Evolutionary conservation across 2,888 invertebrate genomes (phyloP).

Genomic region (Cryptophagus acutangulus): DNA sequence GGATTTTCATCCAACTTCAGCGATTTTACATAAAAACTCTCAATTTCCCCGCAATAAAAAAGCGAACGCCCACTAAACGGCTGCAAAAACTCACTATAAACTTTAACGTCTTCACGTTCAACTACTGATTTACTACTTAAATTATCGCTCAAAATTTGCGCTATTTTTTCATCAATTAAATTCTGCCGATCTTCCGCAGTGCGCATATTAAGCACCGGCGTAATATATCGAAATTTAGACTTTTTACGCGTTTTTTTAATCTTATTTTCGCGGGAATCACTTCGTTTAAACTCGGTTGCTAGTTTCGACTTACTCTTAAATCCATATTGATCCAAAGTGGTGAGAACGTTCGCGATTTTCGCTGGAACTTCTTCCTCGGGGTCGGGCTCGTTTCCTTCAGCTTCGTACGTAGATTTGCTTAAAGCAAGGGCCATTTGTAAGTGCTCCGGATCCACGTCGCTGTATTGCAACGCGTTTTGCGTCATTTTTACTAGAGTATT

Average conservation of each 20-base stretch:
- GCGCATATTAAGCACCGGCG: conserved; percentile 39
- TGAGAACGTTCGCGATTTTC: conserved; percentile 18
- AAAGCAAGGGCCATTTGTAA: conserved; percentile 63
- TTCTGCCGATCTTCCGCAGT: conserved; percentile 39
- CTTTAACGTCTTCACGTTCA: not conserved
- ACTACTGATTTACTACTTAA: conserved; percentile 3
- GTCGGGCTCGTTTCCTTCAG: no score
- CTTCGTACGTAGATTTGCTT: conserved; percentile 54
- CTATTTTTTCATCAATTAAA: conserved; percentile 39
- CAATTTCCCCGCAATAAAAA: not conserved
- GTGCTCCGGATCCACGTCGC: conserved; percentile 60
- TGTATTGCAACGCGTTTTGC: conserved; percentile 48
- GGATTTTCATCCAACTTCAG: conserved; percentile 45
- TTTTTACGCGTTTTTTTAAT: conserved; percentile 30
- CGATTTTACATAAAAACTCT: conserved; percentile 22
- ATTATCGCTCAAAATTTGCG: conserved; percentile 30
- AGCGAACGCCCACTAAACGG: conserved; percentile 6
- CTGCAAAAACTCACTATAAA: conserved; percentile 23
- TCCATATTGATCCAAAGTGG: conserved; percentile 13
- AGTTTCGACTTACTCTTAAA: no score
- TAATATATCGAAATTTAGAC: conserved; percentile 40
- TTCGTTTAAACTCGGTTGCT: no score
- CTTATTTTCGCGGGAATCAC: no score
- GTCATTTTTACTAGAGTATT: conserved; percentile 46
- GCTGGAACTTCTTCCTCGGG: no score